A percentile compares a stretch with the other conserved stretches of the same genome.
phyloP scores from a whole-genome alignment of 2,888 invertebrate genomes.

The Drosophila atripex region DNA sequence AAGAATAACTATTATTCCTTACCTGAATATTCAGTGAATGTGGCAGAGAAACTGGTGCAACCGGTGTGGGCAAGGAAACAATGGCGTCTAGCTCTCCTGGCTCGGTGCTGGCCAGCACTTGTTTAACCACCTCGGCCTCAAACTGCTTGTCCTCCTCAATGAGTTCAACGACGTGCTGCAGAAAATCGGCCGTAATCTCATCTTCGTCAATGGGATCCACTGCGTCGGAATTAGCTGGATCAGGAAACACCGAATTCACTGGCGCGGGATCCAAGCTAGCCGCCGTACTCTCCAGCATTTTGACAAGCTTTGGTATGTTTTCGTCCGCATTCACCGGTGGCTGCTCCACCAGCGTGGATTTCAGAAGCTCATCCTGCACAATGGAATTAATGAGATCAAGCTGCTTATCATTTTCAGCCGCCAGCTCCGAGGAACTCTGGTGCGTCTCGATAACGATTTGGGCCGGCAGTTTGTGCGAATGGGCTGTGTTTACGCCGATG shows the following conservation, averaged over 20 bases:
- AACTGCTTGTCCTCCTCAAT: conserved; percentile 88
- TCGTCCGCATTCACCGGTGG: conserved; percentile 70
- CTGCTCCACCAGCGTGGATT: conserved; percentile 61
- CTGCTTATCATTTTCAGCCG: conserved; percentile 83
- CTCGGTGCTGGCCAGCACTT: conserved; percentile 84
- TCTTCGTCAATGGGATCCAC: conserved; percentile 83
- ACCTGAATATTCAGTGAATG: conserved; percentile 12
- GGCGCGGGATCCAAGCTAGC: conserved; percentile 60
- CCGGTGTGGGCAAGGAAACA: conserved; percentile 41
- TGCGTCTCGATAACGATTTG: conserved; percentile 84
- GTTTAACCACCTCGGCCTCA: conserved; percentile 89
- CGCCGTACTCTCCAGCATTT: conserved; percentile 84
- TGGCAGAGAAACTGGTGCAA: conserved; percentile 8
- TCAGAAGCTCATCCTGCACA: conserved; percentile 82
- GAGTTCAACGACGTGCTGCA: conserved; percentile 90
- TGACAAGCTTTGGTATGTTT: conserved; percentile 85
- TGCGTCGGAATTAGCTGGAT: background rate
- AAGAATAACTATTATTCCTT: background rate
- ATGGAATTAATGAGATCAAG: conserved; percentile 83
- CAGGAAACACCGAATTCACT: background rate
- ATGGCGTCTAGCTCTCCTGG: conserved; percentile 44
- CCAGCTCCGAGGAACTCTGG: conserved; percentile 81
- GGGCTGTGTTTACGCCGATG: conserved; percentile 77
- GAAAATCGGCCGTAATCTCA: conserved; percentile 88
- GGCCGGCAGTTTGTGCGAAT: conserved; percentile 81